phyloP scores from a whole-genome alignment of 92 coral and sea anemone species.

The Anthopleura xanthogrammica region DNA sequence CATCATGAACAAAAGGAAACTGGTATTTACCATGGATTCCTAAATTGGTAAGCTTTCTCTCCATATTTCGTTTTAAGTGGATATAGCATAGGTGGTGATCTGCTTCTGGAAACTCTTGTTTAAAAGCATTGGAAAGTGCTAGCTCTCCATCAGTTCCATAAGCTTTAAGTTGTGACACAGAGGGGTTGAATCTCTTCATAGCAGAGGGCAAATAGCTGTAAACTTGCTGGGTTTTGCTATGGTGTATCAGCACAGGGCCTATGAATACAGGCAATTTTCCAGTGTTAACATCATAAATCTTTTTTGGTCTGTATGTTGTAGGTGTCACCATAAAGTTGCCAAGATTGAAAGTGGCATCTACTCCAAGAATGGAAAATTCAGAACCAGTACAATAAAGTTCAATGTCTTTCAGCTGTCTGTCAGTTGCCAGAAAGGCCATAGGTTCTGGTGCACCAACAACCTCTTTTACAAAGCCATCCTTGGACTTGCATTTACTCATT shows the following conservation, averaged over 20 bases:
- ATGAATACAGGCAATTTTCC: conserved; percentile 52
- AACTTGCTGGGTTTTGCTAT: conserved; percentile 41
- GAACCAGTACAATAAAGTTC: conserved; percentile 41
- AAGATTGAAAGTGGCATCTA: conserved; percentile 48
- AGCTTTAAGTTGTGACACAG: conserved; percentile 32
- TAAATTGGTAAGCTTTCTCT: conserved; percentile 29
- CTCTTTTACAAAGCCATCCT: conserved; percentile 21
- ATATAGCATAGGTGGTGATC: conserved; percentile 43
- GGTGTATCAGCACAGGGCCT: conserved; percentile 50
- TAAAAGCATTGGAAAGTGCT: conserved; percentile 34
- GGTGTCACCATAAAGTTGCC: conserved; percentile 53
- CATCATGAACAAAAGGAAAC: conserved; percentile 15
- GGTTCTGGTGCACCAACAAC: conserved; percentile 55
- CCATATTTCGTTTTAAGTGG: conserved; percentile 42
- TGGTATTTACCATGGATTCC: conserved; percentile 16
- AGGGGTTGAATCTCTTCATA: conserved; percentile 36
- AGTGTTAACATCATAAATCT: conserved; percentile 34
- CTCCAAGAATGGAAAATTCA: conserved; percentile 39
- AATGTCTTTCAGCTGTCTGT: conserved; percentile 36
- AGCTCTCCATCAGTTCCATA: conserved; percentile 57
- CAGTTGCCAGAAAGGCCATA: conserved; percentile 42
- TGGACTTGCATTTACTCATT: conserved; percentile 18
- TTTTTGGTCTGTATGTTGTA: conserved; percentile 40
- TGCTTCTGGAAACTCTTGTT: conserved; percentile 38
- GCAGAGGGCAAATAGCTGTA: conserved; percentile 39